phyloP scores from a whole-genome alignment of 1,140 invertebrate genomes.

The Drosophila hydei region DNA sequence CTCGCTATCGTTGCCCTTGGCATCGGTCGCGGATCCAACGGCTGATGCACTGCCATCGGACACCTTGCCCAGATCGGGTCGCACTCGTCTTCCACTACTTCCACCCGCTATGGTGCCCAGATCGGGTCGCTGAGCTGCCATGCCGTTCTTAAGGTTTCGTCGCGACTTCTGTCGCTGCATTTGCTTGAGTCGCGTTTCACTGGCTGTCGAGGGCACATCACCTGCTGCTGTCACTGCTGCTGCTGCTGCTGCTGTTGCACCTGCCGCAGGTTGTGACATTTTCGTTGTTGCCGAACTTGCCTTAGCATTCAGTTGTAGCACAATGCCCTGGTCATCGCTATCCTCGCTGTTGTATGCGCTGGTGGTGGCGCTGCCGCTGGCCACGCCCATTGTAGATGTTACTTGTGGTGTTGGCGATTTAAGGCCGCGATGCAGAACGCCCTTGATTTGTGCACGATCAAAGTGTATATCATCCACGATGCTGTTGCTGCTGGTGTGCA shows the following conservation, averaged over 20 bases:
- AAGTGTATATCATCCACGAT: constrained; percentile 79
- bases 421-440: constrained; percentile 69
- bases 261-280: constrained; percentile 2
- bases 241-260: constrained; percentile 29
- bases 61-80: constrained; percentile 87
- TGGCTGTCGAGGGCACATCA: constrained; percentile 84
- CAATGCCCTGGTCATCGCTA: constrained; percentile 70
- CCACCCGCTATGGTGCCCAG: constrained; percentile 83
- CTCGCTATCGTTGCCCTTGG: constrained; percentile 21
- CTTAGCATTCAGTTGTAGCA: constrained; percentile 50
- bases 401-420: constrained; percentile 57
- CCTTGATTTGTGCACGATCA: constrained; percentile 80
- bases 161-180: constrained; percentile 79
- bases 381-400: not conserved
- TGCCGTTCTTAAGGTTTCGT: constrained; percentile 81
- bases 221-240: constrained; percentile 84
- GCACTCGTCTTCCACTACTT: constrained; percentile 83
- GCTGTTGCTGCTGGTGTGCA: constrained; percentile 84
- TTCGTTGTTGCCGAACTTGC: constrained; percentile 5
- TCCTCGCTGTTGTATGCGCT: constrained; percentile 74
- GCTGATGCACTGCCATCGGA: constrained; percentile 48
- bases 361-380: constrained; percentile 25
- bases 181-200: constrained; percentile 78
- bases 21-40: constrained; percentile 10
- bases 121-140: constrained; percentile 84